Evolutionary conservation across 1,140 invertebrate species (phyloP).

Genomic region (Trichonephila inaurata): DNA sequence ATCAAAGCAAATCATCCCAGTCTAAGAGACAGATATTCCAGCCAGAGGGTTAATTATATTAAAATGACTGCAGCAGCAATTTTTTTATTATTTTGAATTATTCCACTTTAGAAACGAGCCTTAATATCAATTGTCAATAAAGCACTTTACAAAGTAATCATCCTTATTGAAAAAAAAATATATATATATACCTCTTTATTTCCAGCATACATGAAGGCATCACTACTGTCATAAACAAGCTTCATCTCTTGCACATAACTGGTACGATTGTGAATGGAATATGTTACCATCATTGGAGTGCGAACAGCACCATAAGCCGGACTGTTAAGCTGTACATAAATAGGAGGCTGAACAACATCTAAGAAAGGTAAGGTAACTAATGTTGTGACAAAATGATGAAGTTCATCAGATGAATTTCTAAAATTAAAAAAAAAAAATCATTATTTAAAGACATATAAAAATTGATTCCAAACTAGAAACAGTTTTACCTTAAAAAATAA

Average conservation of each 20-base stretch:
- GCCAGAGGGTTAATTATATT: no score
- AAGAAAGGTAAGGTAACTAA: constrained; percentile 79
- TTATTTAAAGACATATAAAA: not conserved
- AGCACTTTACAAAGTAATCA: no score
- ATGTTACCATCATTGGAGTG: constrained; percentile 84
- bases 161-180: not conserved
- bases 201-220: constrained; percentile 94
- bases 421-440: not conserved
- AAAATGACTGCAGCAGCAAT: no score
- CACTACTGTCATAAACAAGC: constrained; percentile 89
- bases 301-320: constrained; percentile 88
- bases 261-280: constrained; percentile 88
- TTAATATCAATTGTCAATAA: no score
- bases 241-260: constrained; percentile 87
- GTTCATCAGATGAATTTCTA: constrained; percentile 40
- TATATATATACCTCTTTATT: constrained; percentile 87
- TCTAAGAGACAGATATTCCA: no score
- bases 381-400: constrained; percentile 11
- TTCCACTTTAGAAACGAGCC: no score
- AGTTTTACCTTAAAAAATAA: no score
- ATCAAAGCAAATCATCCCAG: no score
- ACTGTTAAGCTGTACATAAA: constrained; percentile 87
- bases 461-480: no score
- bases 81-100: no score
- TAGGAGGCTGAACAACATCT: constrained; percentile 84